Evolutionary conservation across 2,113 vertebrate genomes (phyloP).

Genomic region (Tichodroma muraria): DNA sequence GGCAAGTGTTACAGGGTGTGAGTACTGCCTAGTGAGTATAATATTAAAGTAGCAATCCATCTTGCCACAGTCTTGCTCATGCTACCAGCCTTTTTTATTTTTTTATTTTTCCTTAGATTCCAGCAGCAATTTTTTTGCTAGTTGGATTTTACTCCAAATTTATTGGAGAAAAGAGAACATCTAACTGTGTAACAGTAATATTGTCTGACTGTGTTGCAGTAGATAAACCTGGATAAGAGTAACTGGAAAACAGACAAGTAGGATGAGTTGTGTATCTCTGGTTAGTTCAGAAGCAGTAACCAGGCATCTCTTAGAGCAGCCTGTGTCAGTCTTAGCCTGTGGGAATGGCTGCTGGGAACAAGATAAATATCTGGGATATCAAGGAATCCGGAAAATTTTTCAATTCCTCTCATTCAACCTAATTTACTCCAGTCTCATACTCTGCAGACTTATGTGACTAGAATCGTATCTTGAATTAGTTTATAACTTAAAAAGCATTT

Average conservation of each 20-base stretch:
- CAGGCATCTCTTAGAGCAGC: background rate
- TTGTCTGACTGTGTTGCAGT: background rate
- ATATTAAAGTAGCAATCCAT: background rate
- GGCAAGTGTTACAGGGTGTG: background rate
- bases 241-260: background rate
- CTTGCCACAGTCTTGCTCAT: background rate
- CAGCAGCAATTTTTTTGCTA: background rate
- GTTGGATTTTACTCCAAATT: background rate
- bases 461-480: background rate
- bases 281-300: background rate
- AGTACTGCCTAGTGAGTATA: background rate
- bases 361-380: background rate
- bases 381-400: background rate
- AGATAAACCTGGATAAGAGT: background rate
- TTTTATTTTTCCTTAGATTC: background rate
- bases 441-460: background rate
- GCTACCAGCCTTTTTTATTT: background rate
- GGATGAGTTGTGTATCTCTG: background rate
- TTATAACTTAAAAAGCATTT: background rate
- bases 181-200: fast-evolving
- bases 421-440: background rate
- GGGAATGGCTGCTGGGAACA: background rate
- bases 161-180: background rate
- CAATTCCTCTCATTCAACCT: background rate
- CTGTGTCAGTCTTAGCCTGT: background rate